Evolutionary conservation across 2,888 invertebrate species (phyloP), one percentile per base, ranked within the genome.

Genomic region (Spisula solida): DNA sequence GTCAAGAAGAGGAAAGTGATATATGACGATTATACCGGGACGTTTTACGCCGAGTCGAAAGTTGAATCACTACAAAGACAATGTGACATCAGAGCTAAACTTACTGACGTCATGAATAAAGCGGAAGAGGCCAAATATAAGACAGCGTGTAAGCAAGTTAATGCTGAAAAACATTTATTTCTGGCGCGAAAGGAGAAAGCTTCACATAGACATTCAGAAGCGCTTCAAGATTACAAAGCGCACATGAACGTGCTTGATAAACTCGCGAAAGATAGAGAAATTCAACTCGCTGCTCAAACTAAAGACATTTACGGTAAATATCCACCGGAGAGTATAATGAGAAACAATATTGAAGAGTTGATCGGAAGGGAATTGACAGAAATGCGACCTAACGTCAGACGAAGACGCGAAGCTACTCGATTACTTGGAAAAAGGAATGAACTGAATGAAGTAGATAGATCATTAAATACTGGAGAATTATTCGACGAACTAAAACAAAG

Each of bases 61-160:
- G 94, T 95, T 56, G 95, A 95, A 60, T 90, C 94, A 2, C 86
- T 95, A 29, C 92, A 95, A 86, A 88, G 95, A 34, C 94, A 94
- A 85, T 93, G 94, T 86, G 92, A 93, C 34, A 94, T 93, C 81
- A 87, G 94, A 4, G 87, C 92, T 16, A 93, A 92, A 81, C 93
- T 94, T 81, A 93, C 94, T 16, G 94, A 94, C 66, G 95, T 95
- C 34, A 91, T 94, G 14, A 95, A 95, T 88, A 91, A 94, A 51
- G 92, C 93, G 0, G 94, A 94, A 79, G 93, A 93, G 16, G 92
- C 94, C 10, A 92, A 92, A 82, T 92, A 93, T 34, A 87, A 90
- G 6, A 90, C 90, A 48, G 90, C 91, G 5, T 93, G 93, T 81
- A 93, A 91, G 78, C 93, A 94, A 66, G 94, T 95, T 14, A 91